These are phyloP conservation scores for Pseudorhombus dupliciocellatus DNA, from an alignment of 2,113 vertebrate species.

Conservation along the genomic window DNA sequence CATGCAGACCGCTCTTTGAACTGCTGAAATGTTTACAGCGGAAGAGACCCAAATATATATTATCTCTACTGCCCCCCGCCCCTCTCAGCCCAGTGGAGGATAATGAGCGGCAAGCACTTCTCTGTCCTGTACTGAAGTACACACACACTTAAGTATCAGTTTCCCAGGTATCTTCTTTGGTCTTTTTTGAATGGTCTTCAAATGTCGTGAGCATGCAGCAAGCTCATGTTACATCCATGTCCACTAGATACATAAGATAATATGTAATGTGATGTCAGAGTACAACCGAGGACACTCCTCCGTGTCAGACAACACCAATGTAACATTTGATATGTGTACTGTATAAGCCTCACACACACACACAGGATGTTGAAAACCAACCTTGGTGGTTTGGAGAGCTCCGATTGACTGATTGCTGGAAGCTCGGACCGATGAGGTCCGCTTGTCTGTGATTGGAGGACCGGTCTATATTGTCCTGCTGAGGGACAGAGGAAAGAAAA, in stretches of 20 bases:
- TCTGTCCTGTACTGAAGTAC: conserved; percentile 22
- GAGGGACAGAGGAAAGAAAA: conserved; percentile 30
- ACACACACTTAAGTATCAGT: conserved; percentile 11
- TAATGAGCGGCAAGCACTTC: conserved; percentile 50
- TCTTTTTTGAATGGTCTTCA: conserved; percentile 1
- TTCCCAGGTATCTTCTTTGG: conserved; percentile 17
- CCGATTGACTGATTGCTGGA: conserved; percentile 82
- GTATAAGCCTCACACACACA: conserved; percentile 4
- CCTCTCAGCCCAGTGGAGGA: conserved; percentile 26
- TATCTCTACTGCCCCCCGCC: conserved; percentile 30
- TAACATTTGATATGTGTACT: conserved; percentile 5
- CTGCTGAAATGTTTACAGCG: conserved; percentile 79
- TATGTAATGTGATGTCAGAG: conserved; percentile 8
- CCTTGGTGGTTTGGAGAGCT: conserved; percentile 87
- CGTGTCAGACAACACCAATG: conserved; percentile 12
- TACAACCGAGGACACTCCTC: not conserved
- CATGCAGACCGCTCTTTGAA: conserved; percentile 76
- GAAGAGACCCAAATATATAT: conserved; percentile 76
- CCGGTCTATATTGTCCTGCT: conserved; percentile 90
- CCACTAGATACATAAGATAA: not conserved
- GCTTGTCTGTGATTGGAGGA: conserved; percentile 80
- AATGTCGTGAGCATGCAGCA: not conserved
- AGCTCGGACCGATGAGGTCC: conserved; percentile 83
- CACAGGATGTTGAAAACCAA: conserved; percentile 60
- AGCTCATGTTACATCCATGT: conserved; percentile 9